Evolutionary conservation across 1,140 invertebrate genomes (phyloP).

Genomic region (Littorina saxatilis): DNA sequence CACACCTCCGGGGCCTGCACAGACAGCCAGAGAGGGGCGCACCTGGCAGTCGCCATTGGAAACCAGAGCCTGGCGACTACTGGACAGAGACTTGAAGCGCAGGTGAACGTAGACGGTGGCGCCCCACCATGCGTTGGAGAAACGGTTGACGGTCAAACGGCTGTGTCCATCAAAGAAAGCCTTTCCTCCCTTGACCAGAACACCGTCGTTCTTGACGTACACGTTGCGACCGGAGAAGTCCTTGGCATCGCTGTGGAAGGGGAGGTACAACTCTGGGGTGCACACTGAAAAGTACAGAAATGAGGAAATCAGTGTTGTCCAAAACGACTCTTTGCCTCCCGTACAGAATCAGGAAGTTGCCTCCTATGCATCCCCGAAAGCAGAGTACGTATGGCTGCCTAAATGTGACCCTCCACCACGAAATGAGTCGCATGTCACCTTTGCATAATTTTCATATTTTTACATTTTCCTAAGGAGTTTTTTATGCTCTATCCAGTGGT

Average conservation of each 20-base stretch:
- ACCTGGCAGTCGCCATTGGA: constrained; percentile 49
- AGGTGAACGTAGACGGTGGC: constrained; percentile 39
- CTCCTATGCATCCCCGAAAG: background rate
- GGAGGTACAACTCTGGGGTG: constrained; percentile 39
- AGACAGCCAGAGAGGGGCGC: constrained; percentile 41
- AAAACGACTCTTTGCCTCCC: no score
- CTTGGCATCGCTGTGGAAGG: constrained; percentile 38
- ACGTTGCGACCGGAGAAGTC: constrained; percentile 41
- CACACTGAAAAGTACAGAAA: constrained; percentile 31
- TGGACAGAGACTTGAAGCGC: constrained; percentile 28
- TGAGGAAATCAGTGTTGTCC: no score
- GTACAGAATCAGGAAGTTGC: background rate
- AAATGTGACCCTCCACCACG: no score
- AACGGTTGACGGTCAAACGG: constrained; percentile 40
- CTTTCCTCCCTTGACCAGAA: constrained; percentile 42
- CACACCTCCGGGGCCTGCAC: constrained; percentile 71
- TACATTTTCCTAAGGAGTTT: no score
- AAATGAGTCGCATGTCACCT: no score
- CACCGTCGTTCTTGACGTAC: constrained; percentile 45
- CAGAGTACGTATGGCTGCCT: no score
- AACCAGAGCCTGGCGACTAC: constrained; percentile 34
- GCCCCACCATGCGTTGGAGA: constrained; percentile 48
- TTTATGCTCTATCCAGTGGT: no score
- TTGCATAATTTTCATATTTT: no score
- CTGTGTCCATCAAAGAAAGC: constrained; percentile 48